Conservation (phyloP, 92 coral and sea anemone species). For the Porites divaricata region DNA sequence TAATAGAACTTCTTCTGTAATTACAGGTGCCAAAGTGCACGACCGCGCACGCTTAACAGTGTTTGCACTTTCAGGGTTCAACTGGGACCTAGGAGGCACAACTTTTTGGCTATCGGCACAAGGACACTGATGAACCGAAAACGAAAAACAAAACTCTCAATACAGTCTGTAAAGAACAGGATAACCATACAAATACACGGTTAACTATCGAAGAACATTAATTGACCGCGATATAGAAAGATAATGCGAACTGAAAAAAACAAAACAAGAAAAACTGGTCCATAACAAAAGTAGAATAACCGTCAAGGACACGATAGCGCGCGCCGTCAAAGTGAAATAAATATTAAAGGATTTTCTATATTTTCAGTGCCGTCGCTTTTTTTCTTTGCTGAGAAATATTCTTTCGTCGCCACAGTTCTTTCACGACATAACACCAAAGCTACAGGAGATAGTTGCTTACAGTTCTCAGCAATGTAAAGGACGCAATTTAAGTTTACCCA, state of each 20-base stretch:
- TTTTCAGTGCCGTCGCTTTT: neutral
- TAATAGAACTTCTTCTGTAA: neutral
- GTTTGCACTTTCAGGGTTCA: neutral
- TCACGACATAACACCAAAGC: neutral
- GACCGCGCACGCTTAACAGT: neutral
- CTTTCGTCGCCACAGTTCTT: neutral
- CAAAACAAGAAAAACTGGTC: too few species aligned
- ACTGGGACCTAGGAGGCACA: neutral
- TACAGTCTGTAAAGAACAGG: too few species aligned
- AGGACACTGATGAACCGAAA: neutral
- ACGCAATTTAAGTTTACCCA: neutral
- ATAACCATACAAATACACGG: too few species aligned
- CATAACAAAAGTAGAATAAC: too few species aligned
- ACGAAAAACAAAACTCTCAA: too few species aligned
- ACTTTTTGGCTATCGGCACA: neutral
- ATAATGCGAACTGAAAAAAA: too few species aligned
- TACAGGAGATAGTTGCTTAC: neutral
- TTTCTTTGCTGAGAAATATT: neutral
- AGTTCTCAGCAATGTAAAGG: neutral
- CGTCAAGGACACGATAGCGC: neutral
- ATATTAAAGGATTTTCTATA: neutral
- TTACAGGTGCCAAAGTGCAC: slow-evolving; percentile 18
- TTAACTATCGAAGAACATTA: too few species aligned
- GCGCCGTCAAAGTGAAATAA: neutral
- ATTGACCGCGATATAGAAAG: too few species aligned